Percentiles rank a stretch among this genome's conserved stretches.
These are phyloP conservation scores for Stegophylla sp. DNA, from an alignment of 2,888 invertebrate species.

Conservation along the genomic window DNA sequence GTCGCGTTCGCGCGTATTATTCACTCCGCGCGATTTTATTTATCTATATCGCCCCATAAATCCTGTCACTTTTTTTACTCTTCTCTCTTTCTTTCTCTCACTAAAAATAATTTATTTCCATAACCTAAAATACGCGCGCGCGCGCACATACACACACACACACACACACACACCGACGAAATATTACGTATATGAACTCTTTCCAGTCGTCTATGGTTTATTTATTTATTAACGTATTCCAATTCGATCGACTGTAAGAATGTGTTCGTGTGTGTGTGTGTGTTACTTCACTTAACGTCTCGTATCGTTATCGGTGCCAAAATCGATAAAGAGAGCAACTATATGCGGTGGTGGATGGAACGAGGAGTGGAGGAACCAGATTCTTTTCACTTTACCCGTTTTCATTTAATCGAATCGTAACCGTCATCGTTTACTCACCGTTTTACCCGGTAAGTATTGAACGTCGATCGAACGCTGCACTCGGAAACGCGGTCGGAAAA, in stretches of 20 bases:
- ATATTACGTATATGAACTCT: background rate
- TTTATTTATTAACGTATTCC: conserved; percentile 44
- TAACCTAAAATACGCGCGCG: too few species aligned
- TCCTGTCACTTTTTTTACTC: background rate
- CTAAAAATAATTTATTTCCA: conserved; percentile 29
- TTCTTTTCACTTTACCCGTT: conserved; percentile 43
- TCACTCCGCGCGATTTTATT: background rate
- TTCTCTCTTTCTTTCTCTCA: background rate
- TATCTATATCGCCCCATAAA: background rate
- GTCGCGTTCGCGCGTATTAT: background rate
- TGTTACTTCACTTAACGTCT: conserved; percentile 16
- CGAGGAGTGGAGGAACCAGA: background rate
- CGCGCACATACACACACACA: background rate
- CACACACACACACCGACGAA: background rate
- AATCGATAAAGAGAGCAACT: conserved; percentile 13
- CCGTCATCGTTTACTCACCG: conserved; percentile 26
- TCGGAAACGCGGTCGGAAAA: conserved; percentile 19
- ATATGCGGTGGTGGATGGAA: background rate
- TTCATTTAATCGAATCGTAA: conserved; percentile 52
- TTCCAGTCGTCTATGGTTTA: background rate
- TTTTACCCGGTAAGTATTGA: conserved; percentile 17
- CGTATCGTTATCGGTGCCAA: conserved; percentile 47
- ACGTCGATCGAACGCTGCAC: conserved; percentile 16
- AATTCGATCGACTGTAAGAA: background rate
- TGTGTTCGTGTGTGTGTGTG: background rate